Evolutionary conservation across 2,797 vertebrate genomes (phyloP).

Genomic region (Pempheris klunzingeri): DNA sequence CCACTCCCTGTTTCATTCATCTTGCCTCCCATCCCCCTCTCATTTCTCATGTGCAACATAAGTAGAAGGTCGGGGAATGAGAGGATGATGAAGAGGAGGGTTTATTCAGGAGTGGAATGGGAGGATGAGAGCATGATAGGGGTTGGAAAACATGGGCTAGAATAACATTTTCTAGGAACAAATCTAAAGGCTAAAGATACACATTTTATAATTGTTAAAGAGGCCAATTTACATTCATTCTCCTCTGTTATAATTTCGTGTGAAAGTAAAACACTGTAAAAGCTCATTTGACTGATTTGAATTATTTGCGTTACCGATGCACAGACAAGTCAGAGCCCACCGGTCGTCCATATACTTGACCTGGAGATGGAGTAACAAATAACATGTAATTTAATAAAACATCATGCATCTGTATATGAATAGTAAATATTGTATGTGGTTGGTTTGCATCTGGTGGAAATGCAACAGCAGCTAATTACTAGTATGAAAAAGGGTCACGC

Average conservation of each 20-base stretch:
- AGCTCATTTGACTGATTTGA: neutral
- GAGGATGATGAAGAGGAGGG: slow-evolving; percentile 79
- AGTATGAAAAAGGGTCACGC: slow-evolving; percentile 73
- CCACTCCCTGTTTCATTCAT: slow-evolving; percentile 79
- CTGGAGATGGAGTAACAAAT: slow-evolving; percentile 18
- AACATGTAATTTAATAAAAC: slow-evolving; percentile 29
- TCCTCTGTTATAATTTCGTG: neutral
- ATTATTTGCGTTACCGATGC: neutral
- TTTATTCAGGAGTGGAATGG: slow-evolving; percentile 70
- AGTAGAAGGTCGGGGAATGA: slow-evolving; percentile 77
- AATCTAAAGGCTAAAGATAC: neutral
- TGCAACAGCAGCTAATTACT: slow-evolving; percentile 80
- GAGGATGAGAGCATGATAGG: slow-evolving; percentile 65
- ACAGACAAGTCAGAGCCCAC: slow-evolving; percentile 5
- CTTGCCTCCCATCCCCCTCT: slow-evolving; percentile 79
- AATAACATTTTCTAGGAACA: slow-evolving; percentile 44
- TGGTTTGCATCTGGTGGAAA: slow-evolving; percentile 68
- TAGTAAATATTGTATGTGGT: slow-evolving; percentile 51
- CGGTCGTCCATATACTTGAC: neutral
- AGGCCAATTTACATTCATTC: neutral
- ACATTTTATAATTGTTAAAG: neutral
- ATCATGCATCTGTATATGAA: slow-evolving; percentile 34
- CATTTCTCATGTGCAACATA: slow-evolving; percentile 82
- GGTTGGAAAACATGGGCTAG: slow-evolving; percentile 50
- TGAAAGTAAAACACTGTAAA: neutral